Percentiles rank a stretch among this genome's conserved stretches.
Evolutionary conservation across 2,797 vertebrate species (phyloP).

Genomic region (Schizopygopsis malacanthus): DNA sequence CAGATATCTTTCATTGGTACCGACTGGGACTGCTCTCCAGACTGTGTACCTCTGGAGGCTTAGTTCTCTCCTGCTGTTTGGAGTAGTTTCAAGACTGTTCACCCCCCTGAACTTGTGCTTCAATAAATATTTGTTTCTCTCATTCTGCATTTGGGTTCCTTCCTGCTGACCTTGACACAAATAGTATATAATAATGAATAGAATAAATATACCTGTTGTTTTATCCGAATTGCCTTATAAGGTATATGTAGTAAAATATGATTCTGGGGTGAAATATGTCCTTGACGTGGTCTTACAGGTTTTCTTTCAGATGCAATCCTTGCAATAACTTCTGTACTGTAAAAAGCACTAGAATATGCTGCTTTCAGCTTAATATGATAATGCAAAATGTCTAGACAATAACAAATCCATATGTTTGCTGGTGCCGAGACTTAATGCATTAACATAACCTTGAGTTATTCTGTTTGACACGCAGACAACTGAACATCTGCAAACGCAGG

Average conservation of each 20-base stretch:
- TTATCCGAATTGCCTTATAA: not conserved
- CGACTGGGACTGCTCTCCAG: no score
- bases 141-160: no score
- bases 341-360: not conserved
- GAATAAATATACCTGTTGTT: not conserved
- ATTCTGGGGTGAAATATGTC: not conserved
- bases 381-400: conserved; percentile 19
- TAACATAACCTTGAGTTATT: not conserved
- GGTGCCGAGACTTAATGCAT: not conserved
- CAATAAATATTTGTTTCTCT: no score
- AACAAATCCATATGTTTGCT: conserved; percentile 9
- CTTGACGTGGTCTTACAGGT: not conserved
- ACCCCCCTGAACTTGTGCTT: no score
- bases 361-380: conserved; percentile 1
- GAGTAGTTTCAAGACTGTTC: no score
- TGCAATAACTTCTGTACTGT: not conserved
- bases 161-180: not conserved
- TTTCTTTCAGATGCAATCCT: not conserved
- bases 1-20: no score
- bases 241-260: no score
- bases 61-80: no score
- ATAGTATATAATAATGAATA: not conserved
- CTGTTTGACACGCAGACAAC: not conserved
- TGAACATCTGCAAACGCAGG: not conserved
- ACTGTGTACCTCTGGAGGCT: no score